A percentile compares a stretch with the other conserved stretches of the same genome.
phyloP scores from a whole-genome alignment of 1,140 invertebrate species.

The Glomeris maerens region DNA sequence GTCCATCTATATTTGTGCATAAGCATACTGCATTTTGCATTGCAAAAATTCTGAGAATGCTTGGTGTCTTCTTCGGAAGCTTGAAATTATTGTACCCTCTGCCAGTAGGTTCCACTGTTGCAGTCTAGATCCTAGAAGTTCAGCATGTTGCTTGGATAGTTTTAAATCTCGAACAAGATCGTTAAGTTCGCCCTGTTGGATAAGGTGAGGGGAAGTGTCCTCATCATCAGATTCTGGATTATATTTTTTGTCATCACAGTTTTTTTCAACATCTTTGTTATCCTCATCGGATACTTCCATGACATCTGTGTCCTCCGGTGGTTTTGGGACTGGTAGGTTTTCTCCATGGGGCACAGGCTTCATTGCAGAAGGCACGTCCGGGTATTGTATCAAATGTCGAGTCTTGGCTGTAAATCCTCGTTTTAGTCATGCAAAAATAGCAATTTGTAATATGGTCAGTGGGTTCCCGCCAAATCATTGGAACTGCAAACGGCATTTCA shows the following conservation, averaged over 20 bases:
- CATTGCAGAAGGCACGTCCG: background rate
- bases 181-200: background rate
- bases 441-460: constrained; percentile 13
- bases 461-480: constrained; percentile 18
- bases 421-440: constrained; percentile 18
- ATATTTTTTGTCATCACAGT: too few relatives aligned
- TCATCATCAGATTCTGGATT: background rate
- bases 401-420: background rate
- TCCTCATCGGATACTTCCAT: background rate
- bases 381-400: background rate
- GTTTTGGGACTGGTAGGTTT: background rate
- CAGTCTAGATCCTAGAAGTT: constrained; percentile 5
- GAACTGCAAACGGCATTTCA: constrained; percentile 16
- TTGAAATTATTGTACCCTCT: background rate
- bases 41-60: background rate
- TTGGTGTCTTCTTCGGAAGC: background rate
- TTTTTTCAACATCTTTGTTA: too few relatives aligned
- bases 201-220: background rate
- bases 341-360: background rate
- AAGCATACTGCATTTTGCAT: background rate
- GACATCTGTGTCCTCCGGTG: background rate
- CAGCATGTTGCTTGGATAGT: background rate
- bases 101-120: background rate
- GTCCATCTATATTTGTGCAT: background rate
- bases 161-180: constrained; percentile 1